Conservation (phyloP, 2,113 vertebrate species). For the Hemiscyllium ocellatum region DNA sequence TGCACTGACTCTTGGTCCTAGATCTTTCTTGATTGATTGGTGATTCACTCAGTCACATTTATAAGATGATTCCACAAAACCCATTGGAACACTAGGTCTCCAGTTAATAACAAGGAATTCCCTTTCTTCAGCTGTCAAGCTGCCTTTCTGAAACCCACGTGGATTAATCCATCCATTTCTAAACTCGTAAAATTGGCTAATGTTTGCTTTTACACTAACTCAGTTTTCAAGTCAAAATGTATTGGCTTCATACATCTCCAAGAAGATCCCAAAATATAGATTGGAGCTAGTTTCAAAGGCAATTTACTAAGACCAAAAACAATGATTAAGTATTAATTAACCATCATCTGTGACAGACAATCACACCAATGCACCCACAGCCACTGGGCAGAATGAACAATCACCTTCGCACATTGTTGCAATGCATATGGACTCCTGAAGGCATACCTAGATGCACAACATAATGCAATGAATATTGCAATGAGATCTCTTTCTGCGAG, state of each 20-base stretch:
- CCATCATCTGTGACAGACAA: too few species aligned
- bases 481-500: neutral
- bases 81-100: neutral
- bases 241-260: too few species aligned
- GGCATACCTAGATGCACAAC: too few species aligned
- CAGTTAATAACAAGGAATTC: neutral
- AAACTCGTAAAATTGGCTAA: neutral
- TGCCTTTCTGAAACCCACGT: neutral
- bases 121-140: neutral
- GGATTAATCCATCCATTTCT: neutral
- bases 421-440: too few species aligned
- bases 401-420: too few species aligned
- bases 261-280: too few species aligned
- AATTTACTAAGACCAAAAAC: too few species aligned
- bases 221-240: neutral
- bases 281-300: too few species aligned
- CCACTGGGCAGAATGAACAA: too few species aligned
- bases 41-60: neutral
- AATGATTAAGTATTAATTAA: too few species aligned
- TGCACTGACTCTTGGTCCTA: neutral
- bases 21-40: neutral
- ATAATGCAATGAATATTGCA: neutral
- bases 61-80: neutral
- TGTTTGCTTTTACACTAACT: neutral
- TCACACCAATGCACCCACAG: too few species aligned